phyloP scores from a whole-genome alignment of 2,888 invertebrate genomes.

The Chymomyza amoena region DNA sequence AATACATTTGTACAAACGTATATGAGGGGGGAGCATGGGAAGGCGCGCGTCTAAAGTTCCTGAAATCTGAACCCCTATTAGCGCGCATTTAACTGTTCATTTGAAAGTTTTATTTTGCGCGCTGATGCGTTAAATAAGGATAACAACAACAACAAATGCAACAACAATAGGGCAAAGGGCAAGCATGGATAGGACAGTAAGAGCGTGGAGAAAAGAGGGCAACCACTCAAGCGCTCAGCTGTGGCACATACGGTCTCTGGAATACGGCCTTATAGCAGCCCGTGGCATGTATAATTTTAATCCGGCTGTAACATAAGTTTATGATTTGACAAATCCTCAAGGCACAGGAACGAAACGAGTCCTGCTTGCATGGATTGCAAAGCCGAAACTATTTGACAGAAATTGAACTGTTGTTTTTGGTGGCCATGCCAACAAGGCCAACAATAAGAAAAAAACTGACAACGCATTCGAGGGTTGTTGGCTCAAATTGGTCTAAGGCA shows the following conservation, averaged over 20 bases:
- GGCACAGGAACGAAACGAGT: not conserved
- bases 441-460: not conserved
- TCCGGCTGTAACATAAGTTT: slow-evolving; percentile 77
- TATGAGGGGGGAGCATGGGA: not conserved
- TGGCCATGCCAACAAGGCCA: slow-evolving; percentile 48
- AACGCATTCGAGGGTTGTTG: not conserved
- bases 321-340: slow-evolving; percentile 68
- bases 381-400: slow-evolving; percentile 67
- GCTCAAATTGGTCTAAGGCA: not conserved
- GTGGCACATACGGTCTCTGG: slow-evolving; percentile 11
- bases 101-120: slow-evolving; percentile 76
- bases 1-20: not conserved
- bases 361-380: not conserved
- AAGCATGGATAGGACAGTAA: not conserved
- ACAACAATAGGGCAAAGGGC: slow-evolving; percentile 24
- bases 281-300: slow-evolving; percentile 76
- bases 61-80: slow-evolving; percentile 78
- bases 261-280: slow-evolving; percentile 14
- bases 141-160: slow-evolving; percentile 49
- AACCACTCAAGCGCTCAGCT: slow-evolving; percentile 36
- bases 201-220: slow-evolving; percentile 29
- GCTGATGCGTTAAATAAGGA: slow-evolving; percentile 77
- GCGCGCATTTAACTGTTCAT: slow-evolving; percentile 77
- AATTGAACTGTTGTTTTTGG: slow-evolving; percentile 65
- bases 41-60: slow-evolving; percentile 37